phyloP scores from a whole-genome alignment of 2,113 vertebrate genomes.

The Ailuropoda melanoleuca region DNA sequence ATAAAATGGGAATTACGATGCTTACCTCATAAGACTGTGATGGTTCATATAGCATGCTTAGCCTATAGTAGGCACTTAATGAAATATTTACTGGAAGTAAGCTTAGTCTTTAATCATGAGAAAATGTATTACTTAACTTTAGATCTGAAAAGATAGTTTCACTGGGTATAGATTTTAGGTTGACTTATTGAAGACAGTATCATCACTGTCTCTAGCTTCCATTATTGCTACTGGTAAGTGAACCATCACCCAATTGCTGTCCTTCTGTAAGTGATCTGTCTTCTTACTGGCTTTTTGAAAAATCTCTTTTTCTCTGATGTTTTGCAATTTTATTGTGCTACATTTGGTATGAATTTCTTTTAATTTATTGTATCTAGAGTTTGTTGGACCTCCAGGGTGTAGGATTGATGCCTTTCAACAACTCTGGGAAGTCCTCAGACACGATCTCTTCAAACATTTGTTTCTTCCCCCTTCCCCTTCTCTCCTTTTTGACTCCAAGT shows the following conservation, averaged over 20 bases:
- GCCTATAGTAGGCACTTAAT: neutral
- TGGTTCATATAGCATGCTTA: neutral
- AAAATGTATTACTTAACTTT: neutral
- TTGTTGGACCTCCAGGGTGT: neutral
- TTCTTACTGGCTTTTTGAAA: neutral
- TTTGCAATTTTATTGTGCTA: neutral
- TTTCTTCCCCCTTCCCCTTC: neutral
- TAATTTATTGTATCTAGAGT: neutral
- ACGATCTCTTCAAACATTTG: neutral
- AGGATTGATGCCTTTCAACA: neutral
- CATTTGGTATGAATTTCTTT: neutral
- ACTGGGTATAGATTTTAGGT: neutral
- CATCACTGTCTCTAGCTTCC: neutral
- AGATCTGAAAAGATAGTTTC: neutral
- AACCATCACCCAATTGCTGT: neutral
- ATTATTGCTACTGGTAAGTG: neutral
- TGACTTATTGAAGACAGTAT: neutral
- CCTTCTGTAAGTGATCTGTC: neutral
- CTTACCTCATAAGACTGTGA: neutral
- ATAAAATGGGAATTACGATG: neutral
- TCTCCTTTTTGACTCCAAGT: neutral
- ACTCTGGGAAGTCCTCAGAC: neutral
- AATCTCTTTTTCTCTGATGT: neutral
- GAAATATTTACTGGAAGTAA: neutral
- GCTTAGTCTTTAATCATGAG: neutral